Evolutionary conservation across 2,888 invertebrate species (phyloP), one percentile per base, ranked within the genome.

Genomic region (Encarsia formosa): DNA sequence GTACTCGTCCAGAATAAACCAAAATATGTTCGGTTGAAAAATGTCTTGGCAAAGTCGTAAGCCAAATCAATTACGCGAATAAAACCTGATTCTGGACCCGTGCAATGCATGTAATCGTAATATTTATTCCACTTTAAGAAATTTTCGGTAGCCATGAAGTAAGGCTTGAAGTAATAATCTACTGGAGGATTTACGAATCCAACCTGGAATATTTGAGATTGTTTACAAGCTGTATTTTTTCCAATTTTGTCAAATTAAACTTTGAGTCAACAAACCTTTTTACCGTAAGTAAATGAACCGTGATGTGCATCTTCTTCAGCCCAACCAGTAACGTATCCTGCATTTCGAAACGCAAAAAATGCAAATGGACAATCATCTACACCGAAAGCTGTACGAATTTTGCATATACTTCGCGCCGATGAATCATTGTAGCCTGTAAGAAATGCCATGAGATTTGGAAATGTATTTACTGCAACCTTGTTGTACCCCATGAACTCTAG

Each of bases 391-490:
- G 59, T 55, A 23, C 77, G 79, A 13, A 81, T 79, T 23, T 77
- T 71, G 59, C 81, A 80, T 22, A 77, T 72, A 11, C 80, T 70
- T 41, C 80, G 75, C 13, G 82, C 75, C 15, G 77, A 63, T 1
- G 68, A 61, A 24, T 74, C 68, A 54, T 76, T 81, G 57, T 80
- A 77, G 1, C 93, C 94, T 0, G 87, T 84, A 13, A 89, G 76
- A 39, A 88, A 78, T 0, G 92, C 90, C 81, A 92, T 86, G 43
- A 95, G 74, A 73, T 95, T 96, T 0, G 94, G 91, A 66, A 88
- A 91, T 0, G 93, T 94, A 65, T 94, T 94, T 66, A 93, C 93
- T 5, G 84, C 91, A 56, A 89, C 81, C 81, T 90, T 81, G 59
- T 80, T 80, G 70, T 89, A 91, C 1, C 88, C 92, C 60, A 83